Percentiles rank a stretch among this genome's conserved stretches.
phyloP scores from a whole-genome alignment of 2,888 invertebrate species.

The Punctoribates punctum region DNA sequence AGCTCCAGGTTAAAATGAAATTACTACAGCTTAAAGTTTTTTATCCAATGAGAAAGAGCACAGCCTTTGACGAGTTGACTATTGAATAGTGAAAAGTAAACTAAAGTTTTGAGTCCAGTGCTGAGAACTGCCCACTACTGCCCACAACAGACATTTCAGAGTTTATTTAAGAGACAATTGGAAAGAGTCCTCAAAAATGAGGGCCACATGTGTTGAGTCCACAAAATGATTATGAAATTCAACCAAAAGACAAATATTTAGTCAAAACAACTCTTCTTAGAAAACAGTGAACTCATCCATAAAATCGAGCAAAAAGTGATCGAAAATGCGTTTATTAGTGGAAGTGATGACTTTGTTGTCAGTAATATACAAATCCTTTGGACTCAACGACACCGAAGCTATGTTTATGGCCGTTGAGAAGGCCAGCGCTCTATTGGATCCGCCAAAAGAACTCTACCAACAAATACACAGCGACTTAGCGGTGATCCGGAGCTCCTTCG shows the following conservation, averaged over 20 bases:
- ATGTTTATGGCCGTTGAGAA: constrained; percentile 27
- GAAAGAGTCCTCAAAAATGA: background rate
- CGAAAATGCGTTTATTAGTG: background rate
- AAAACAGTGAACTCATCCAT: background rate
- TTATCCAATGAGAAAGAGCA: no score
- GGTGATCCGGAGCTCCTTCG: background rate
- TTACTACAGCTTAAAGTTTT: no score
- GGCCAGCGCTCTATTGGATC: constrained; percentile 22
- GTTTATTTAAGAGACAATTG: background rate
- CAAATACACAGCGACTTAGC: constrained; percentile 18
- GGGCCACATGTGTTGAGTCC: background rate
- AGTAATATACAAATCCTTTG: background rate
- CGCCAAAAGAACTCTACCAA: constrained; percentile 33
- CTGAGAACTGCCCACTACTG: no score
- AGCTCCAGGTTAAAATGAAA: no score
- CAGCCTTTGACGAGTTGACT: no score
- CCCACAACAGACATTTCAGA: background rate
- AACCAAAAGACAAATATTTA: background rate
- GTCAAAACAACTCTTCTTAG: background rate
- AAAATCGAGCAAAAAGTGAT: background rate
- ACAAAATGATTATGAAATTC: background rate
- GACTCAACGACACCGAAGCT: constrained; percentile 23
- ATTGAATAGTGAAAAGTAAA: no score
- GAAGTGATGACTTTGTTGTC: background rate
- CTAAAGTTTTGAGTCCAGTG: no score